Evolutionary conservation across 2,797 vertebrate genomes (phyloP).

Genomic region (Darevskia mixta): DNA sequence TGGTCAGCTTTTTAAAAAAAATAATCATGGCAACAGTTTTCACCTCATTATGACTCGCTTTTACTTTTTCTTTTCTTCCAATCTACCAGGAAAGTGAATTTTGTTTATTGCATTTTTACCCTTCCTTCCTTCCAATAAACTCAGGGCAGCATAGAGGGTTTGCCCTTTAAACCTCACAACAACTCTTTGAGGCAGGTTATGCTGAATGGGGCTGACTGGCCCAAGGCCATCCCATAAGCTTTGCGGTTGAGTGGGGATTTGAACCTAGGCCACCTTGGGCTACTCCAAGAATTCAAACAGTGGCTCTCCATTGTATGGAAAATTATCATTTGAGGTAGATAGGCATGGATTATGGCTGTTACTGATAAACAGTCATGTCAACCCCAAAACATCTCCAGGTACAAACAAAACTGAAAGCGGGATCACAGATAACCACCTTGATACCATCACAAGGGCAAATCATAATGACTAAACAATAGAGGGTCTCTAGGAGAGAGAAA

Average conservation of each 20-base stretch:
- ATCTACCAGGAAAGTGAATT: neutral
- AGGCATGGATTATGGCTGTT: neutral
- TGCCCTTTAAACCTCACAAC: neutral
- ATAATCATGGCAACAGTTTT: slow-evolving; percentile 47
- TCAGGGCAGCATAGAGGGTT: neutral
- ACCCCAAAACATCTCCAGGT: neutral
- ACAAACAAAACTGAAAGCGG: too few species aligned
- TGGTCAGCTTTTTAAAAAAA: slow-evolving; percentile 58
- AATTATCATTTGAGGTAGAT: neutral
- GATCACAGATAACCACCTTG: too few species aligned
- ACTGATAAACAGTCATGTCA: neutral
- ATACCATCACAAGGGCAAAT: too few species aligned
- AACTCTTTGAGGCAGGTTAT: neutral
- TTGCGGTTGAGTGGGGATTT: too few species aligned
- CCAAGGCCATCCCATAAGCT: neutral
- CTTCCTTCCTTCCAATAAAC: neutral
- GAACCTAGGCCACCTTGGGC: neutral
- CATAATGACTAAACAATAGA: too few species aligned
- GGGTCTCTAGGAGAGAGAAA: too few species aligned
- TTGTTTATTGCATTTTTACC: slow-evolving; percentile 1
- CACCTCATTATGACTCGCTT: slow-evolving; percentile 44
- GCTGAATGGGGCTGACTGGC: neutral
- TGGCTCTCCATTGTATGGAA: neutral
- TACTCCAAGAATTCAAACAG: neutral
- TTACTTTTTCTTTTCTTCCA: slow-evolving; percentile 55